These are phyloP conservation scores for Toxostoma redivivum DNA, from an alignment of 2,113 vertebrate species.

Conservation along the genomic window DNA sequence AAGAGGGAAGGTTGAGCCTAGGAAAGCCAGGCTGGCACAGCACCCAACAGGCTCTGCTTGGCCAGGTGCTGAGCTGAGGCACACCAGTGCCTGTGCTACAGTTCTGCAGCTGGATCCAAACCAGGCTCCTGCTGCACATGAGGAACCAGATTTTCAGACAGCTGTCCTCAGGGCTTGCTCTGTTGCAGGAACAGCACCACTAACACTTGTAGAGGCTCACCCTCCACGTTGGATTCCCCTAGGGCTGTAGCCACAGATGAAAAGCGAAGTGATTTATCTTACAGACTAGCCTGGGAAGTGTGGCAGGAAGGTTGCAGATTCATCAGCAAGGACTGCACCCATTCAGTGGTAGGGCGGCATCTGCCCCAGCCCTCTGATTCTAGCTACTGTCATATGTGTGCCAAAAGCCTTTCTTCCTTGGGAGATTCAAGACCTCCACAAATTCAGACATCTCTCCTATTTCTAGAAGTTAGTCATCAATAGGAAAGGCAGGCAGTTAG, in stretches of 20 bases:
- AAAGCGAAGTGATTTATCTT: not conserved
- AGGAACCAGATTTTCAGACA: not conserved
- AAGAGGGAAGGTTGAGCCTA: not conserved
- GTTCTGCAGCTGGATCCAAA: not conserved
- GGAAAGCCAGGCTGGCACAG: not conserved
- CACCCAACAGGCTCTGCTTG: not conserved
- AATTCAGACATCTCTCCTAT: not conserved
- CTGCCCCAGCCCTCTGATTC: not conserved
- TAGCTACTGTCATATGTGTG: not conserved
- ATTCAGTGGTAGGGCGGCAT: not conserved
- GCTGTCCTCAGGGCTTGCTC: not conserved
- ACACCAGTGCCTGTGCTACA: not conserved
- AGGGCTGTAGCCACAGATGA: not conserved
- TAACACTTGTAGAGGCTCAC: not conserved
- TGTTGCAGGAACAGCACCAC: not conserved
- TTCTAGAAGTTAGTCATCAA: not conserved
- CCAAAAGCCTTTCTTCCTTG: not conserved
- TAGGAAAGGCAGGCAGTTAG: not conserved
- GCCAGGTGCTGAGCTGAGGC: not conserved
- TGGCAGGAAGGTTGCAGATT: not conserved
- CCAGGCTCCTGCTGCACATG: not conserved
- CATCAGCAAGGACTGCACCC: not conserved
- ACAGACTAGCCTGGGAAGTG: not conserved
- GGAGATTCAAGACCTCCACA: not conserved
- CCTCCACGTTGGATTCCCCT: not conserved